Evolutionary conservation across 1,140 invertebrate species (phyloP), one percentile per base, ranked within the genome.

Genomic region (Aphaenogaster rudis): DNA sequence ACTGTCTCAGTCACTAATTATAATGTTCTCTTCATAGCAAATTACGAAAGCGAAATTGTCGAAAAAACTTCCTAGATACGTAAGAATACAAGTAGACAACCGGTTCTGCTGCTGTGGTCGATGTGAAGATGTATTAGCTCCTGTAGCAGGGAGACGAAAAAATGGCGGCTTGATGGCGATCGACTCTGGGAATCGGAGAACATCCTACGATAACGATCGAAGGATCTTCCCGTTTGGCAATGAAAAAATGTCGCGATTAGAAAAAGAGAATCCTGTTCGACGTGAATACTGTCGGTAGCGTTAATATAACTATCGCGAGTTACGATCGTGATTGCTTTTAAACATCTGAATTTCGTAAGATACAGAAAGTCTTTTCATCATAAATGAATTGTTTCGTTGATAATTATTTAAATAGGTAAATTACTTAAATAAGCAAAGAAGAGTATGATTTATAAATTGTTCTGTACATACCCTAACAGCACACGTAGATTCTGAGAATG

Each of bases 41-140:
- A 61, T 28, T 72, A 39, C 42, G 42, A 84, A 63, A 84, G 54
- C 57, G 69, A 84, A 74, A 84, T 50, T 28, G 54, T 61, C 42
- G n/a, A 61, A 61, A 84, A 69, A 71, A 76, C 69, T 84, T 76
- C 69, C 69, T 84, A 50, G 69, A 84, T 84, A 50, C 69, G 50
- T 81, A 81, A 71, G 59, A 64, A 67, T 54, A 76, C 54, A 69
- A 69, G 80, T 33, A 39, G 36, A 17, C 54, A 84, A 74, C 80
- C 80, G 80, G 80, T 84, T 84, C 33, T 71, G 36, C 52, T 36
- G 42, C 39, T 17, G 80, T 8, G 69, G 54, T 82, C 80, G 42
- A 61, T 59, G 33, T 50, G 42, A 84, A 76, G 80, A 84, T 84
- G 76, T 84, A 84, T n/a, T 84, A 64, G 42, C 69, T 82, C 21